These are phyloP conservation scores for Datnioides undecimradiatus DNA, from an alignment of 2,113 vertebrate genomes.

Conservation along the genomic window DNA sequence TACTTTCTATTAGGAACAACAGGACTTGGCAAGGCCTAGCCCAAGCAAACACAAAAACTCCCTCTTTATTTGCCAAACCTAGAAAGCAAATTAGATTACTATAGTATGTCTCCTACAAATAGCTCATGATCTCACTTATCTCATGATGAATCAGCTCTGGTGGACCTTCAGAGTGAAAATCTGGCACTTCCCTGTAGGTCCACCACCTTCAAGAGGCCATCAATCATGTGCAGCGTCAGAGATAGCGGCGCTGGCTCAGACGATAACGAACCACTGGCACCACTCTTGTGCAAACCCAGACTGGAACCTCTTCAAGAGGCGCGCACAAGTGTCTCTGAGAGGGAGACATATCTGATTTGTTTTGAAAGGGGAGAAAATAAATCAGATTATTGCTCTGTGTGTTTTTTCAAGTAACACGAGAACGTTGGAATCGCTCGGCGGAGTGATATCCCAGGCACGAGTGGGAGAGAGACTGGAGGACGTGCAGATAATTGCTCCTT, in stretches of 20 bases:
- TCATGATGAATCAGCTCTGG: conserved; percentile 41
- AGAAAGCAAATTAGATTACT: conserved; percentile 41
- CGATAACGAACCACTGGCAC: conserved; percentile 53
- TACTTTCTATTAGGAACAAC: conserved; percentile 34
- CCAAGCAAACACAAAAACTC: conserved; percentile 34
- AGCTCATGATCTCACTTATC: conserved; percentile 40
- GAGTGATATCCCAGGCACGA: conserved; percentile 35
- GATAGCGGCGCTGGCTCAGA: conserved; percentile 45
- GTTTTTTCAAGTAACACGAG: conserved; percentile 67
- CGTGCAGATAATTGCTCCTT: conserved; percentile 14
- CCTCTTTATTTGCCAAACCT: conserved; percentile 41
- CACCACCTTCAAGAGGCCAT: conserved; percentile 49
- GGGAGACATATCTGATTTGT: conserved; percentile 48
- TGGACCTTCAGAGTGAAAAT: conserved; percentile 16
- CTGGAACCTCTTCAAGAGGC: conserved; percentile 37
- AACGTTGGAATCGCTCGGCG: conserved; percentile 23
- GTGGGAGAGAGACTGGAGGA: conserved; percentile 11
- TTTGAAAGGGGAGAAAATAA: conserved; percentile 63
- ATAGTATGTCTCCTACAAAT: conserved; percentile 30
- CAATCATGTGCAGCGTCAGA: conserved; percentile 45
- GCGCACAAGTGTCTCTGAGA: conserved; percentile 27
- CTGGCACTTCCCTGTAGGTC: conserved; percentile 41
- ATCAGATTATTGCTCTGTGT: conserved; percentile 66
- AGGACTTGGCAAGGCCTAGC: conserved; percentile 8
- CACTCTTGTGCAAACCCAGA: conserved; percentile 43